Evolutionary conservation across 2,888 invertebrate genomes (phyloP).

Genomic region (Megaustenia siamemsis): DNA sequence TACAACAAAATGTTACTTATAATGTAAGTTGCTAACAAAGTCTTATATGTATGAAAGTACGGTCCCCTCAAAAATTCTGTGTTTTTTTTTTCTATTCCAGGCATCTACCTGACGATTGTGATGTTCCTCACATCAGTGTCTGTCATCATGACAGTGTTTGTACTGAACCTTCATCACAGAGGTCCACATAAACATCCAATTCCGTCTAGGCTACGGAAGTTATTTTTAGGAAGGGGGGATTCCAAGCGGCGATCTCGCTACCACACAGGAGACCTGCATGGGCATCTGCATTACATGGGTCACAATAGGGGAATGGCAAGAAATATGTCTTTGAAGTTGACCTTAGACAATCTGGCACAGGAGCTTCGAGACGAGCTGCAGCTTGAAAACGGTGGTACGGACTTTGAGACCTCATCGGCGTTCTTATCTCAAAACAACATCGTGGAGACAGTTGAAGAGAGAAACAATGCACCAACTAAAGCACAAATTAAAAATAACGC

Average conservation of each 20-base stretch:
- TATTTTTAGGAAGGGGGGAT: conserved; percentile 69
- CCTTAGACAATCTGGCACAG: conserved; percentile 79
- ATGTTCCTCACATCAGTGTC: conserved; percentile 83
- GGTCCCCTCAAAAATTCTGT: neutral
- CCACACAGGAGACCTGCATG: conserved; percentile 8
- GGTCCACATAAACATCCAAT: conserved; percentile 81
- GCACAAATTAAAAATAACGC: neutral
- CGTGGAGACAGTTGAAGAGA: neutral
- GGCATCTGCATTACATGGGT: conserved; percentile 26
- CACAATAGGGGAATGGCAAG: conserved; percentile 62
- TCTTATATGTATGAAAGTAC: neutral
- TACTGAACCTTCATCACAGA: conserved; percentile 83
- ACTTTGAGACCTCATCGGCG: neutral
- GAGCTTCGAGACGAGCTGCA: conserved; percentile 76
- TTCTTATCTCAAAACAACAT: neutral
- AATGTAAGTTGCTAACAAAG: too few relatives aligned
- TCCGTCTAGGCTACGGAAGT: conserved; percentile 81
- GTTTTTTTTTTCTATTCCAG: conserved; percentile 68
- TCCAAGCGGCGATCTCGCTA: conserved; percentile 18
- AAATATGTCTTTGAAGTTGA: conserved; percentile 77
- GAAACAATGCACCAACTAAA: neutral
- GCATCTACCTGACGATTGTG: conserved; percentile 83
- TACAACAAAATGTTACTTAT: too few relatives aligned
- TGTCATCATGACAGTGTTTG: conserved; percentile 83
- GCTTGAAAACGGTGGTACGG: conserved; percentile 63